phyloP scores from a whole-genome alignment of 2,797 vertebrate species.

The Agapornis canus region DNA sequence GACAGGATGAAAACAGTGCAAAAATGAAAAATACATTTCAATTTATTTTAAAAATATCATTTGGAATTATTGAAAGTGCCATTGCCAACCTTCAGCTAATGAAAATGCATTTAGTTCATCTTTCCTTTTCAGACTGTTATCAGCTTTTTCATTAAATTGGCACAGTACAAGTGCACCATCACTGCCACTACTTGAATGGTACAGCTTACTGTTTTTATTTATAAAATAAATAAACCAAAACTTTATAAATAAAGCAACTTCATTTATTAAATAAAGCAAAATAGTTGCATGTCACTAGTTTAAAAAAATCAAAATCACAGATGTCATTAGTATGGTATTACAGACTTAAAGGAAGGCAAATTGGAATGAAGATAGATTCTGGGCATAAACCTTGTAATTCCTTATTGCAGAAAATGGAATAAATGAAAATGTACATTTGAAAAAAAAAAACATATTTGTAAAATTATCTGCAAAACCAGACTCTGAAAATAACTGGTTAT shows the following conservation, averaged over 20 bases:
- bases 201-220: neutral
- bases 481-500: neutral
- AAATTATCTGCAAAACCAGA: neutral
- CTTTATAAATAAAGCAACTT: neutral
- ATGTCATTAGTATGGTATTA: neutral
- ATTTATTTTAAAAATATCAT: neutral
- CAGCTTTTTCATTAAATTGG: neutral
- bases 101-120: neutral
- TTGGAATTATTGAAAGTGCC: neutral
- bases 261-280: neutral
- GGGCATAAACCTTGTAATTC: neutral
- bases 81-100: neutral
- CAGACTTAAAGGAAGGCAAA: neutral
- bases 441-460: neutral
- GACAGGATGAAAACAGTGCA: neutral
- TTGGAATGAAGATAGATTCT: neutral
- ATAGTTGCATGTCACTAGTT: neutral
- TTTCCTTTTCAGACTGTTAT: neutral
- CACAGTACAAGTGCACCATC: neutral
- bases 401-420: neutral
- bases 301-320: neutral
- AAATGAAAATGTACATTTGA: neutral
- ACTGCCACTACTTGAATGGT: neutral
- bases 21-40: neutral
- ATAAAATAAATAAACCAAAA: neutral